Evolutionary conservation across 2,888 invertebrate genomes (phyloP).

Genomic region (Drosophila nr. medialis): DNA sequence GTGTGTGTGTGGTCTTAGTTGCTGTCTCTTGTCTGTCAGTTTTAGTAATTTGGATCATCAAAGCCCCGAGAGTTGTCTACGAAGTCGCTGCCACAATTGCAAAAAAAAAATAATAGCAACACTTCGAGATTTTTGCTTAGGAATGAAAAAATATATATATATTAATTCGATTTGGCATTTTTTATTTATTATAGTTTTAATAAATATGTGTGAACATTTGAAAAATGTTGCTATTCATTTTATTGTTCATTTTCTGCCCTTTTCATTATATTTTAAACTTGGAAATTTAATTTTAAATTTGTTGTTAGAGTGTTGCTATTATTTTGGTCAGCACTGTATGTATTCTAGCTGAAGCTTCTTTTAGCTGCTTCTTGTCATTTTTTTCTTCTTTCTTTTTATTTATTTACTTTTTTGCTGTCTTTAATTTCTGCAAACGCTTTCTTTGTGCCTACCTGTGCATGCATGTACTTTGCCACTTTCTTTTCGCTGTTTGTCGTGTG

Average conservation of each 20-base stretch:
- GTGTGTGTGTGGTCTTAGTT: conserved; percentile 58
- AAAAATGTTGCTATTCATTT: not conserved
- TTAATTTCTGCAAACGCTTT: conserved; percentile 52
- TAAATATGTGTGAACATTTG: not conserved
- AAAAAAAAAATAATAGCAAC: not conserved
- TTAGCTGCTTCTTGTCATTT: conserved; percentile 17
- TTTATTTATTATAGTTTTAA: not conserved
- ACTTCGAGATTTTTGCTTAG: not conserved
- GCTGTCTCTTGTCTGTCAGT: conserved; percentile 42
- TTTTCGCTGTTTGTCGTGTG: conserved; percentile 47
- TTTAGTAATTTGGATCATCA: conserved; percentile 62
- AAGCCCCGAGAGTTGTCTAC: conserved; percentile 23
- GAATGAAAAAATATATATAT: not conserved
- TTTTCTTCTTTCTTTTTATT: not conserved
- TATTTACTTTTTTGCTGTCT: conserved; percentile 12
- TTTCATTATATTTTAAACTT: not conserved
- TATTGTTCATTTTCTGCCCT: not conserved
- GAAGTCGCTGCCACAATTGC: not conserved
- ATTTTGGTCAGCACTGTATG: conserved; percentile 1
- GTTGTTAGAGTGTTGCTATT: not conserved
- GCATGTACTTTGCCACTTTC: conserved; percentile 41
- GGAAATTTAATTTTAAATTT: no score
- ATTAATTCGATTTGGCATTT: not conserved
- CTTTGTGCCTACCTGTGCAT: conserved; percentile 33
- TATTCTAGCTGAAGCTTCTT: conserved; percentile 39